Evolutionary conservation across 2,888 invertebrate species (phyloP), one percentile per base, ranked within the genome.

Genomic region (Tenthredo amoena): DNA sequence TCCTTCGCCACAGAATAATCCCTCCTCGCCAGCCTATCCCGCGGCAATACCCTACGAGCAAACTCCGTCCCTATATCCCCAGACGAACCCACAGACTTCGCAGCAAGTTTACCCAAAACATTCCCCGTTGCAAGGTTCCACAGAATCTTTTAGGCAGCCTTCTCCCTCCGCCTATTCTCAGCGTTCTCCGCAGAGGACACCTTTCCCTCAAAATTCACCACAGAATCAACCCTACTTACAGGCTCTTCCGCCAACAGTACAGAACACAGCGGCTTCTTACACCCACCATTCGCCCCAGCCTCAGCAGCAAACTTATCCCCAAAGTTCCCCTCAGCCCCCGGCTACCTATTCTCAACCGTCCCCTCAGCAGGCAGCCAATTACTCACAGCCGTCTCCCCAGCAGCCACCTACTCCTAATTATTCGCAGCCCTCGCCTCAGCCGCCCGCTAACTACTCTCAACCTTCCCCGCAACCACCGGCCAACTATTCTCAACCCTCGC

Each of bases 1-100:
- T 2, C 95, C 95, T 0, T 95, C 96, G 79, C 94, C 95, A 0
- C 96, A 95, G 82, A 95, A 95, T 90, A 94, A 95, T 15, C 95
- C 95, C 82, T 92, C 94, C 82, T 94, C 94, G 0, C 95, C 96
- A 87, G 95, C 95, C 82, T 95, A 96, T 91, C 94, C 95, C 0
- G 94, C 95, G 0, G 94, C 95, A 0, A 94, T 91, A 1, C 89
- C 91, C 1, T 93, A 91, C 85, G 93, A 93, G 58, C 93, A 92
- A 21, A 40, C 85, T 85, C 88, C 90, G 2, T 79, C 87, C 55
- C 88, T 92, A 15, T 93, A 93, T 86, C 91, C 92, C 26, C 93
- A 92, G 37, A 86, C 91, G 40, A 72, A 58, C 18, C 87, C 90
- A 0, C 89, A 90, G 77, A 87, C 90, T 7, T 86, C 90, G 4